These are phyloP conservation scores for Hemicrepidius hirtus DNA, from an alignment of 2,888 invertebrate species.

Conservation along the genomic window DNA sequence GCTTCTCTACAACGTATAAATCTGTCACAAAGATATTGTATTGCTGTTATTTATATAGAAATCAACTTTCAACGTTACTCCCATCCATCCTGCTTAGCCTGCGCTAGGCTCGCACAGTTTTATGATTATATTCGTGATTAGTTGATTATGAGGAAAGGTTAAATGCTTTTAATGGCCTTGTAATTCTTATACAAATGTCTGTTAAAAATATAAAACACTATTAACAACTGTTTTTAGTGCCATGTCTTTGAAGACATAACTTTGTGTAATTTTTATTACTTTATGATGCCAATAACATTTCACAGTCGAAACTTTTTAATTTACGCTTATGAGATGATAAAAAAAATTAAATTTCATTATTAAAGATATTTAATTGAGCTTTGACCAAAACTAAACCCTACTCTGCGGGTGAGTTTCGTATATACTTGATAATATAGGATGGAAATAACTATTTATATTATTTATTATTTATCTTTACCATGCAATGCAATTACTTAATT, in stretches of 20 bases:
- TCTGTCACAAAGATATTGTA: conserved; percentile 72
- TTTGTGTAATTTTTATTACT: conserved; percentile 30
- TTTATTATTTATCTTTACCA: too few relatives aligned
- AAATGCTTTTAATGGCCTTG: conserved; percentile 49
- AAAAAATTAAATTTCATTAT: conserved; percentile 25
- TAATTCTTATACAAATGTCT: conserved; percentile 43
- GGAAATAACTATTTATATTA: too few relatives aligned
- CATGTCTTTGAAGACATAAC: conserved; percentile 31
- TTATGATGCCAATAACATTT: conserved; percentile 19
- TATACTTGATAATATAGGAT: too few relatives aligned
- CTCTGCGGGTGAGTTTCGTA: too few relatives aligned
- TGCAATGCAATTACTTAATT: too few relatives aligned
- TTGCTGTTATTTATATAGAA: conserved; percentile 72
- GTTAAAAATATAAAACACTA: conserved; percentile 32
- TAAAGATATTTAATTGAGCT: conserved; percentile 5
- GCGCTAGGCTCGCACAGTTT: conserved; percentile 41
- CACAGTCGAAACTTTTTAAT: conserved; percentile 27
- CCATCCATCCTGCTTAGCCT: conserved; percentile 67
- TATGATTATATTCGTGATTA: conserved; percentile 55
- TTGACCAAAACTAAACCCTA: too few relatives aligned
- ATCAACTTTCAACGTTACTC: conserved; percentile 71
- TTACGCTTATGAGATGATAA: conserved; percentile 23
- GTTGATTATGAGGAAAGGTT: conserved; percentile 55
- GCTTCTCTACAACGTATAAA: conserved; percentile 70
- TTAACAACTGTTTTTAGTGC: conserved; percentile 36